phyloP scores from a whole-genome alignment of 2,797 vertebrate genomes.

The Aselliscus stoliczkanus region DNA sequence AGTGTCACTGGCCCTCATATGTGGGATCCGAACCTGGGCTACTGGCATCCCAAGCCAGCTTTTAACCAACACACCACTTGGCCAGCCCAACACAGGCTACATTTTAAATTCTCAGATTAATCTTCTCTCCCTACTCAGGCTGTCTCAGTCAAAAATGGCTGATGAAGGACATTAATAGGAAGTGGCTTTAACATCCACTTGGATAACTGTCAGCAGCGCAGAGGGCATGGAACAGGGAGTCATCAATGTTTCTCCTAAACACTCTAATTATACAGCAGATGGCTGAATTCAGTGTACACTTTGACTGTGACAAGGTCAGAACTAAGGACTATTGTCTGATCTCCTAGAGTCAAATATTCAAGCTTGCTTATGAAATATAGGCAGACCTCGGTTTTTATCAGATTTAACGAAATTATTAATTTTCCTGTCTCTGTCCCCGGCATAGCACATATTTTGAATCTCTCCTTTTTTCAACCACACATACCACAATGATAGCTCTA shows the following conservation, averaged over 20 bases:
- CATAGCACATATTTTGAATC: background rate
- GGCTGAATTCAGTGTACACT: slow-evolving; percentile 34
- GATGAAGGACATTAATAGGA: slow-evolving; percentile 65
- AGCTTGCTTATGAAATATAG: background rate
- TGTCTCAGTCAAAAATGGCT: slow-evolving; percentile 59
- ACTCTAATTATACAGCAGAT: slow-evolving; percentile 25
- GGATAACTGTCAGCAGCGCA: background rate
- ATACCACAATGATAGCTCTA: background rate
- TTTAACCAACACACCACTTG: too few species aligned
- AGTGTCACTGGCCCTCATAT: too few species aligned
- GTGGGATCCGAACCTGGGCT: too few species aligned
- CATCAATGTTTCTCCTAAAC: background rate
- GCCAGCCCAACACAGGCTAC: background rate
- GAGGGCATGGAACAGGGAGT: background rate
- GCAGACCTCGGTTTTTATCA: background rate
- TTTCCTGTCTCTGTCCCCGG: background rate
- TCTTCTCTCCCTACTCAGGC: slow-evolving; percentile 37
- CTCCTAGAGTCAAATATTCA: background rate
- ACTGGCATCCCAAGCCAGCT: too few species aligned
- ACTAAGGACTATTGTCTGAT: background rate
- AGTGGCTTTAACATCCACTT: slow-evolving; percentile 44
- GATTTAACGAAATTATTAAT: background rate
- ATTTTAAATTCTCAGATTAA: slow-evolving; percentile 56
- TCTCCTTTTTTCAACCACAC: background rate
- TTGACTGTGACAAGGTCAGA: slow-evolving; percentile 37